Evolutionary conservation across 2,888 invertebrate genomes (phyloP), one percentile per base, ranked within the genome.

Genomic region (Stenchaetothrips biformis): DNA sequence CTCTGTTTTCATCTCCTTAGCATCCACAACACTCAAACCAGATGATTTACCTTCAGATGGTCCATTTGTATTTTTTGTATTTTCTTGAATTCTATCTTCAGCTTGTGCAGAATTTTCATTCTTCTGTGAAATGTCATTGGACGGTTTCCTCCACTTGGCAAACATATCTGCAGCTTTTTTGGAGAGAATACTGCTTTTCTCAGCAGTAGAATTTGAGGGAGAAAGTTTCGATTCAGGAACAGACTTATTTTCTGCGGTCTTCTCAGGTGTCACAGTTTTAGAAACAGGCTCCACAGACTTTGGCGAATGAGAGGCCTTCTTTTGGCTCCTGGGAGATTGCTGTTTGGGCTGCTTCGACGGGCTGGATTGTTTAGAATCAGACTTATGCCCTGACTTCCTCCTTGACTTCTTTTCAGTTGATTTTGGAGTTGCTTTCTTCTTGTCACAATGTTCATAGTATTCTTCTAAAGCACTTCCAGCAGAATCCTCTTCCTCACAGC

Each of bases 401-500:
- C 11, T 74, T 47, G n/a, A 25, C 48, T 49, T 82, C 78, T 78
- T 78, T 77, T 80, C 82, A 80, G 62, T 25, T 21, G 67, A 74
- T 8, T 74, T 25, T 1, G 67, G 25, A 25, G 11, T 74, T 2
- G 25, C 8, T 21, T 74, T 74, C 21, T 9, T 25, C 7, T 21
- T 74, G 25, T 25, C 25, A 8, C 25, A 74, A 7, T 74, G 67
- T 74, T 82, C 81, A 18, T 81, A 80, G 62, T 81, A 80, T 77
- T 47, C 49, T 53, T 47, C 59, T n/a, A 79, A 21, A 7, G 49
- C 53, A 16, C 53, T 27, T 2, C n/a, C 47, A 11, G 9, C 49
- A n/a, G 79, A 79, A 77, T 82, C 83, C 80, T 49, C 80, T 79
- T 81, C 79, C 47, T 81, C 79, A 67, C 79, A 79, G 62, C 80